phyloP scores from a whole-genome alignment of 2,797 vertebrate species.

The Chelidonichthys spinosus region DNA sequence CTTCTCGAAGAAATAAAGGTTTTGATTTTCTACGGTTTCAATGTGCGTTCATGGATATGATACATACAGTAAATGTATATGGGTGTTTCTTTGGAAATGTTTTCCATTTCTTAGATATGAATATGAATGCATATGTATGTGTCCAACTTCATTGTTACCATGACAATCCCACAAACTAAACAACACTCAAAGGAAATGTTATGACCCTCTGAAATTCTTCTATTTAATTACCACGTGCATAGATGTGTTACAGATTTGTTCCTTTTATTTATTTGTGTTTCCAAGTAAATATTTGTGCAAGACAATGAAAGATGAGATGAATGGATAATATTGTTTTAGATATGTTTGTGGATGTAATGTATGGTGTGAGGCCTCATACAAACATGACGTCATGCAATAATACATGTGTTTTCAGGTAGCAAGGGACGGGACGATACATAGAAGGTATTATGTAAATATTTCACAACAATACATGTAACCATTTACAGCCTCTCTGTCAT shows the following conservation, averaged over 20 bases:
- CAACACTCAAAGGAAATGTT: slow-evolving; percentile 17
- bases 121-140: slow-evolving; percentile 33
- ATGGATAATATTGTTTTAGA: slow-evolving; percentile 21
- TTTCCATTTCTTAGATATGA: slow-evolving; percentile 29
- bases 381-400: not conserved
- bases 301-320: slow-evolving; percentile 19
- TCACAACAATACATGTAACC: not conserved
- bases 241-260: slow-evolving; percentile 9
- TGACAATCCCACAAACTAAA: slow-evolving; percentile 48
- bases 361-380: slow-evolving; percentile 11
- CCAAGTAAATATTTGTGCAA: slow-evolving; percentile 26
- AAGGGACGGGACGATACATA: slow-evolving; percentile 1
- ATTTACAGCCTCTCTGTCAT: not conserved
- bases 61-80: not conserved
- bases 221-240: slow-evolving; percentile 14
- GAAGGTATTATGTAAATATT: slow-evolving; percentile 2
- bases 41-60: not conserved
- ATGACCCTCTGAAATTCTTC: slow-evolving; percentile 32
- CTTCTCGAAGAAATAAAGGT: slow-evolving; percentile 63
- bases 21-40: slow-evolving; percentile 62
- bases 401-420: not conserved
- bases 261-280: slow-evolving; percentile 8
- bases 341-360: slow-evolving; percentile 18
- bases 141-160: slow-evolving; percentile 67
- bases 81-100: slow-evolving; percentile 15